These are phyloP conservation scores for Dolichoris vasculosae DNA, from an alignment of 1,140 invertebrate species.

Conservation along the genomic window DNA sequence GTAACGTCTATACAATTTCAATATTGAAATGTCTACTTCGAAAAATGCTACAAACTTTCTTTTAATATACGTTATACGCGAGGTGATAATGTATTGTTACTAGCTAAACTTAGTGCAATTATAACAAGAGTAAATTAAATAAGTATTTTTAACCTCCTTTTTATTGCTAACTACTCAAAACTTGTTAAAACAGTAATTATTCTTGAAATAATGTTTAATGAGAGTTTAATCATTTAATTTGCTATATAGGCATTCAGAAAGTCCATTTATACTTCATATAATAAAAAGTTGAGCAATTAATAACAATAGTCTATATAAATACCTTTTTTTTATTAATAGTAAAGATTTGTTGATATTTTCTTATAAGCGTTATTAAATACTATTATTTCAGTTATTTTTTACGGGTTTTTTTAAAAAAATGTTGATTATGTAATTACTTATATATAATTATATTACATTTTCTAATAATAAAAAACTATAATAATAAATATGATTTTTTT, in stretches of 20 bases:
- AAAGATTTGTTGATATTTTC: too few species aligned
- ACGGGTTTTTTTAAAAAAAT: too few species aligned
- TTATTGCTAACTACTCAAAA: neutral
- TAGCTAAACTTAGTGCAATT: neutral
- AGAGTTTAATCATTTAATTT: neutral
- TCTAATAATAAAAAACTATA: too few species aligned
- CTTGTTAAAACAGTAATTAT: neutral
- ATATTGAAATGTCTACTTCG: neutral
- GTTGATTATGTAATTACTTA: too few species aligned
- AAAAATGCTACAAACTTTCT: neutral
- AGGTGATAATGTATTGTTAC: neutral
- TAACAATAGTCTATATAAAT: neutral
- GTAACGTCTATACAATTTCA: neutral
- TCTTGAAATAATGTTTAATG: neutral
- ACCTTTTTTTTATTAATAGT: too few species aligned
- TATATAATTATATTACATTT: too few species aligned
- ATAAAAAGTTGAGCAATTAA: neutral
- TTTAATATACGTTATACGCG: neutral
- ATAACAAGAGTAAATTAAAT: neutral
- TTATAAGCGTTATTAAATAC: too few species aligned
- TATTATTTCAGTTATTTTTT: too few species aligned
- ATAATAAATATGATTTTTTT: too few species aligned
- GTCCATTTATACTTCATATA: neutral
- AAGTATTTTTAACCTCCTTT: conserved; percentile 2
- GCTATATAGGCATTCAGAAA: neutral